phyloP scores from a whole-genome alignment of 1,140 invertebrate genomes.

The Trichonephila inaurata region DNA sequence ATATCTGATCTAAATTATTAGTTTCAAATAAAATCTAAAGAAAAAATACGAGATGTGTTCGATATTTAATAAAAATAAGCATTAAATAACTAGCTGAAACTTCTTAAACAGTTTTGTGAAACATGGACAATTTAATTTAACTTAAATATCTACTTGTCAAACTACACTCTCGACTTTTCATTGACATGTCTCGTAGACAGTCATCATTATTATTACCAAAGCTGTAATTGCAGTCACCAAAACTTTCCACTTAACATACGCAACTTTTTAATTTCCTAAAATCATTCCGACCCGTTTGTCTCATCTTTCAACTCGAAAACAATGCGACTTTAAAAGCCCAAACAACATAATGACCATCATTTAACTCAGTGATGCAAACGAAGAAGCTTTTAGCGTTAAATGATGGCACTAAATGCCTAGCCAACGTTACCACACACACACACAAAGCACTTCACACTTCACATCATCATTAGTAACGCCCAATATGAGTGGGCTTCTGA shows the following conservation, averaged over 20 bases:
- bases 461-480: constrained; percentile 17
- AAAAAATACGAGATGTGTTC: too few species aligned
- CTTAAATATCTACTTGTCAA: too few species aligned
- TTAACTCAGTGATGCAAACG: neutral
- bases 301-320: neutral
- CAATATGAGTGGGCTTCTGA: neutral
- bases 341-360: constrained; percentile 20
- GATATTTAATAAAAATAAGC: too few species aligned
- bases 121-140: too few species aligned
- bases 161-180: too few species aligned
- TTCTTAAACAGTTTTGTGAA: too few species aligned
- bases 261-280: neutral
- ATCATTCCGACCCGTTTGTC: neutral
- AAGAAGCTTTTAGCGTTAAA: neutral
- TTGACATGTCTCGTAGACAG: neutral
- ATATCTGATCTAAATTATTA: too few species aligned
- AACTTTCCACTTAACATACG: neutral
- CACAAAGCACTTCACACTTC: constrained; percentile 4
- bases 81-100: too few species aligned
- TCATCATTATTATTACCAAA: neutral
- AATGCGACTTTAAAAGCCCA: constrained; percentile 19
- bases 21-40: too few species aligned
- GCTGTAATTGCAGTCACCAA: neutral
- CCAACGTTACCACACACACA: neutral
- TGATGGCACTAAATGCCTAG: constrained; percentile 22